These are phyloP conservation scores for Cyprinodon brontotheroides DNA, from an alignment of 2,113 vertebrate genomes.

Conservation along the genomic window DNA sequence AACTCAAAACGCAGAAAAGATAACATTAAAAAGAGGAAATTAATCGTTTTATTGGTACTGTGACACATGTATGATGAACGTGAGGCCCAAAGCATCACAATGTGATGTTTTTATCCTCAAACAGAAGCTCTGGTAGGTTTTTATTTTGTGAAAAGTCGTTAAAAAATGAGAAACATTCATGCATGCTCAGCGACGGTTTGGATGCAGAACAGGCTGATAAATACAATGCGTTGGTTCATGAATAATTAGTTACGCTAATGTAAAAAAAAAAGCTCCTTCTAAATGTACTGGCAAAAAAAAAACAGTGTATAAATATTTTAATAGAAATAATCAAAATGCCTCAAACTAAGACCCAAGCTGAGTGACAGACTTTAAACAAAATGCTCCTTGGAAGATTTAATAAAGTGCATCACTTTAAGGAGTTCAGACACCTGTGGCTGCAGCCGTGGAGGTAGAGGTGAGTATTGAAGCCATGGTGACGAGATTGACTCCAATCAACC, in stretches of 20 bases:
- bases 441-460: conserved; percentile 44
- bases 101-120: not conserved
- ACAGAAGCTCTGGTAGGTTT: not conserved
- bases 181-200: not conserved
- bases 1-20: not conserved
- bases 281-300: not conserved
- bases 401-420: conserved; percentile 4
- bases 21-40: not conserved
- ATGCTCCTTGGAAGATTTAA: not conserved
- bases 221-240: not conserved
- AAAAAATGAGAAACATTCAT: not conserved
- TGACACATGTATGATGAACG: not conserved
- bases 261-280: not conserved
- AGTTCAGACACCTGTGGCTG: conserved; percentile 1
- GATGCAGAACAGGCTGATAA: not conserved
- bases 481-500: not conserved
- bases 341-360: not conserved
- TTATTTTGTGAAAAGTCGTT: not conserved
- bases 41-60: not conserved
- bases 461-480: not conserved
- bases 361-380: not conserved
- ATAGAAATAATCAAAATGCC: not conserved
- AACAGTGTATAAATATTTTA: not conserved
- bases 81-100: not conserved
- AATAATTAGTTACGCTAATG: too few species aligned